phyloP scores from a whole-genome alignment of 1,140 invertebrate genomes.

The Asbolus verrucosus region DNA sequence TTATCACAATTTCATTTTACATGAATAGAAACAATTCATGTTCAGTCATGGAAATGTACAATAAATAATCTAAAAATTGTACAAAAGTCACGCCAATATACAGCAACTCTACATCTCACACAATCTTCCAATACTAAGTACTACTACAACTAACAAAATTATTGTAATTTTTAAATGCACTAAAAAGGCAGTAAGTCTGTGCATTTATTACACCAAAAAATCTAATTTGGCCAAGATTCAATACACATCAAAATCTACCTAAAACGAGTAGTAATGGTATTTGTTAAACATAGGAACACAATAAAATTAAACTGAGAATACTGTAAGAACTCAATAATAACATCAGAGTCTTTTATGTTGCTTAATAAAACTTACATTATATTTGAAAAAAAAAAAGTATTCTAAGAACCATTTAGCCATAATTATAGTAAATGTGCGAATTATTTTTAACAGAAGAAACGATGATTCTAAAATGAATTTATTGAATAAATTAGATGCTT shows the following conservation, averaged over 20 bases:
- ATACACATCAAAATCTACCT: too few relatives aligned
- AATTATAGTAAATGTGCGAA: constrained; percentile 31
- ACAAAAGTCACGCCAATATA: constrained; percentile 40
- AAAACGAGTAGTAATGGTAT: too few relatives aligned
- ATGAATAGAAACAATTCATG: constrained; percentile 44
- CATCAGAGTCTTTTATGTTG: constrained; percentile 15
- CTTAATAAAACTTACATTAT: too few relatives aligned
- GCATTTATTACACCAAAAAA: constrained; percentile 29
- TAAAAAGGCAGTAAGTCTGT: constrained; percentile 8
- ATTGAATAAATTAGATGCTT: constrained; percentile 40
- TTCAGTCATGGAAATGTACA: constrained; percentile 53
- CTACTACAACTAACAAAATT: too few relatives aligned
- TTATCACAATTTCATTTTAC: constrained; percentile 44
- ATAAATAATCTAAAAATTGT: constrained; percentile 49
- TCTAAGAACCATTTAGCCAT: too few relatives aligned
- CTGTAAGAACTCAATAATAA: constrained; percentile 24
- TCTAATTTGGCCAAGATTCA: neutral
- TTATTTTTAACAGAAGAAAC: constrained; percentile 15
- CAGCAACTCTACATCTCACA: too few relatives aligned
- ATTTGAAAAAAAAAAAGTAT: too few relatives aligned
- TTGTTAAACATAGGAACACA: too few relatives aligned
- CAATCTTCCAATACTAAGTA: too few relatives aligned
- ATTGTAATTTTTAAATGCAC: constrained; percentile 22
- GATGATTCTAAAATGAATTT: constrained; percentile 33
- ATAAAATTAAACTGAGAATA: too few relatives aligned